Evolutionary conservation across 64 coral and sea anemone species (phyloP).

Genomic region (Montipora cactus): DNA sequence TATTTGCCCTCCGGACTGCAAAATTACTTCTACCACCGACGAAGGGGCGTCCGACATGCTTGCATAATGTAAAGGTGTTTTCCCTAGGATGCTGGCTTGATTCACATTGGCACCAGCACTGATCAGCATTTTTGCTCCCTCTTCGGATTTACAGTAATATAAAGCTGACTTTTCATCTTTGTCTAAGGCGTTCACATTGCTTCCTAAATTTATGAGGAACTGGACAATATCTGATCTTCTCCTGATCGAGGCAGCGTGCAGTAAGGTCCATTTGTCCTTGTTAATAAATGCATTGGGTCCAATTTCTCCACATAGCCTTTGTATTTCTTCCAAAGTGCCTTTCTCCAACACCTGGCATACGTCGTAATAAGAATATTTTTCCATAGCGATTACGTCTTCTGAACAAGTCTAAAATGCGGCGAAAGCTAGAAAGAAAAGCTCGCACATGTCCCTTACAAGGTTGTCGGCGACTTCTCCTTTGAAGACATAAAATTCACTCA

Average conservation of each 20-base stretch:
- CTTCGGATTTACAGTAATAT: conserved; percentile 37
- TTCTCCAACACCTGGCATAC: not conserved
- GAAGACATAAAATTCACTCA: too few relatives aligned
- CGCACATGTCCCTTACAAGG: too few relatives aligned
- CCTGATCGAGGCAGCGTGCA: conserved; percentile 31
- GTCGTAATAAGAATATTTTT: conserved; percentile 17
- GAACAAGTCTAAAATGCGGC: too few relatives aligned
- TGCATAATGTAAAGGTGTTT: conserved; percentile 49
- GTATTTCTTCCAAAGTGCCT: conserved; percentile 32
- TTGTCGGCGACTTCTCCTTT: too few relatives aligned
- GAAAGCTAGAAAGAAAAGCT: too few relatives aligned
- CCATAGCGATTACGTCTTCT: not conserved
- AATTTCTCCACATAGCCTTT: conserved; percentile 43
- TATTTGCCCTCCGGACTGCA: conserved; percentile 39
- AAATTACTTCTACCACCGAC: conserved; percentile 15
- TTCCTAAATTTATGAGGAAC: conserved; percentile 44
- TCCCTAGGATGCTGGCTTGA: conserved; percentile 24
- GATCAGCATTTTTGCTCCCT: conserved; percentile 42
- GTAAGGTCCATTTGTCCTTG: conserved; percentile 26
- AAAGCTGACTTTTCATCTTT: conserved; percentile 46
- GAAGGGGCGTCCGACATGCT: conserved; percentile 35
- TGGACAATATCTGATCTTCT: conserved; percentile 41
- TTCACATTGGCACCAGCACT: conserved; percentile 57
- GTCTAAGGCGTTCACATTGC: conserved; percentile 30
- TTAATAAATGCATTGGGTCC: not conserved